A percentile compares a stretch with the other conserved stretches of the same genome.
These are phyloP conservation scores for Asbolus verrucosus DNA, from an alignment of 1,140 invertebrate species.

Conservation along the genomic window DNA sequence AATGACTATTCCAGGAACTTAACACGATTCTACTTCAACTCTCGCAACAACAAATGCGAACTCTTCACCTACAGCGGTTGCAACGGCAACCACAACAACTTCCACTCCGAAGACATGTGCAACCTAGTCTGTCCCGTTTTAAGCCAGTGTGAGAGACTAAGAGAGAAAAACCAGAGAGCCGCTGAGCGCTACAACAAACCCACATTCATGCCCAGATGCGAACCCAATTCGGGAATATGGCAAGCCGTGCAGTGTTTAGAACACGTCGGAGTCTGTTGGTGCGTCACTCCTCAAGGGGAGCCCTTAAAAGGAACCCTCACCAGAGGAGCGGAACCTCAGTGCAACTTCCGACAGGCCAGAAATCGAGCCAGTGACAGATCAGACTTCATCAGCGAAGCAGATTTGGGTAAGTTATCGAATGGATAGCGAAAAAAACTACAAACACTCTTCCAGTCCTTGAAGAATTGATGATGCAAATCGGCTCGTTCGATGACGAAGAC, in stretches of 20 bases:
- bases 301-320: slow-evolving; percentile 82
- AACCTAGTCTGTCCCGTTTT: slow-evolving; percentile 84
- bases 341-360: slow-evolving; percentile 81
- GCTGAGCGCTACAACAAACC: slow-evolving; percentile 77
- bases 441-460: slow-evolving; percentile 74
- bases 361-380: slow-evolving; percentile 65
- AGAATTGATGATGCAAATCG: slow-evolving; percentile 75
- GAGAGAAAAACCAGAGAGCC: slow-evolving; percentile 80
- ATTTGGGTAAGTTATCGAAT: slow-evolving; percentile 61
- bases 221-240: slow-evolving; percentile 79
- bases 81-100: slow-evolving; percentile 90
- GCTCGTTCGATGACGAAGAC: slow-evolving; percentile 63
- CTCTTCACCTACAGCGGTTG: slow-evolving; percentile 78
- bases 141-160: slow-evolving; percentile 82
- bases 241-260: slow-evolving; percentile 84
- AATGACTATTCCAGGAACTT: slow-evolving; percentile 65
- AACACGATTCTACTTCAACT: slow-evolving; percentile 83
- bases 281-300: slow-evolving; percentile 82
- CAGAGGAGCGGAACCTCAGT: slow-evolving; percentile 76
- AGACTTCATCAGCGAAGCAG: slow-evolving; percentile 61
- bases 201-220: slow-evolving; percentile 80
- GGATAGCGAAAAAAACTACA: no score
- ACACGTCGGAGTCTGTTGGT: slow-evolving; percentile 86
- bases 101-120: slow-evolving; percentile 86
- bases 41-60: slow-evolving; percentile 80